phyloP scores from a whole-genome alignment of 2,113 vertebrate species.

The Pelodiscus sinensis region DNA sequence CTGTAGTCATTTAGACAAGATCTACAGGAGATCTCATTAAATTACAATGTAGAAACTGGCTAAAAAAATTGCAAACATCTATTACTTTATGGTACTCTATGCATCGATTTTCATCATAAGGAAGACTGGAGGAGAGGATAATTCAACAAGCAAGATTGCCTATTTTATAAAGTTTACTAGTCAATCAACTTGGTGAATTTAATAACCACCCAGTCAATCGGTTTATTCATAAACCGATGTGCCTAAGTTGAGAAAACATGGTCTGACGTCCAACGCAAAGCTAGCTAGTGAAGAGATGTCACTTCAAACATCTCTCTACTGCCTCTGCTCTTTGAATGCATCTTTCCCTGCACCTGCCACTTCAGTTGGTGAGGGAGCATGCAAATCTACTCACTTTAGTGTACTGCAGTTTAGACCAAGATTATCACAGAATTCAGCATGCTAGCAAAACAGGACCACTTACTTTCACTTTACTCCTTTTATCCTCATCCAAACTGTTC shows the following conservation, averaged over 20 bases:
- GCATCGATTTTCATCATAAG: background rate
- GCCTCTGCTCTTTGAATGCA: background rate
- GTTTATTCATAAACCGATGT: background rate
- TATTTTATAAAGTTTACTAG: no score
- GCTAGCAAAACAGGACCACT: constrained; percentile 28
- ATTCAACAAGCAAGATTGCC: background rate
- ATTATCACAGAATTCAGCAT: constrained; percentile 12
- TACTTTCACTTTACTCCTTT: constrained; percentile 38
- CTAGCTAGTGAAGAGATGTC: background rate
- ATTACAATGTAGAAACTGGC: constrained; percentile 13
- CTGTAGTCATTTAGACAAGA: constrained; percentile 44
- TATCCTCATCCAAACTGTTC: constrained; percentile 2
- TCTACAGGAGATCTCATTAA: constrained; percentile 26
- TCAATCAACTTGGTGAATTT: background rate
- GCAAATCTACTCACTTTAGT: background rate
- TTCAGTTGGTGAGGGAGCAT: background rate
- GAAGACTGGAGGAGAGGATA: background rate
- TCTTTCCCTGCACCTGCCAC: background rate
- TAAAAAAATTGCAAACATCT: constrained; percentile 23
- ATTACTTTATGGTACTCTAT: background rate
- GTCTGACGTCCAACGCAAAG: background rate
- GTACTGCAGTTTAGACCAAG: background rate
- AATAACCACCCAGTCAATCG: background rate
- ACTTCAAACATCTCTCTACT: background rate
- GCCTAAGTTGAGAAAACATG: background rate